Percentiles rank a stretch among this genome's conserved stretches.
phyloP scores from a whole-genome alignment of 64 coral and sea anemone genomes.

The Acropora yongei region DNA sequence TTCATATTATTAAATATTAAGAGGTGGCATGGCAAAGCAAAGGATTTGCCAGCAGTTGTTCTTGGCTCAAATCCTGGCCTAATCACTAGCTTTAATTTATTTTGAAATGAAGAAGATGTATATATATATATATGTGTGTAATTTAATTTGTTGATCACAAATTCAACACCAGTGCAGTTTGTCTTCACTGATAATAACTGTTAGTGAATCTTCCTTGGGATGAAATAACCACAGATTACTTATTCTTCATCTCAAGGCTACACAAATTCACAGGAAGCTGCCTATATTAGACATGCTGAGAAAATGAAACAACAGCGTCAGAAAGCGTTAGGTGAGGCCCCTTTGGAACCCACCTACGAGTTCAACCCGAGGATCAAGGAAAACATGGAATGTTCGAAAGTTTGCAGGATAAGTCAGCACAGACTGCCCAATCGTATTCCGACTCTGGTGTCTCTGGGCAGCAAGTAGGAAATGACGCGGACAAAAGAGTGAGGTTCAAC shows the following conservation, averaged over 20 bases:
- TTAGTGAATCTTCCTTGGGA: too few relatives aligned
- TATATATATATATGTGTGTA: too few relatives aligned
- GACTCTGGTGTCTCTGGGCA: background rate
- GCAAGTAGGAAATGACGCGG: background rate
- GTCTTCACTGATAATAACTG: too few relatives aligned
- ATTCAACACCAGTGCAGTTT: too few relatives aligned
- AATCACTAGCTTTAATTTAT: too few relatives aligned
- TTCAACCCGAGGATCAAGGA: slow-evolving; percentile 57
- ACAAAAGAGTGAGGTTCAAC: slow-evolving; percentile 32
- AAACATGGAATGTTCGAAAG: slow-evolving; percentile 50
- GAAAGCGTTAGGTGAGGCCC: slow-evolving; percentile 45
- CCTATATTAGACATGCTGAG: slow-evolving; percentile 50
- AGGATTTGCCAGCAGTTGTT: too few relatives aligned
- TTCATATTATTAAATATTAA: too few relatives aligned
- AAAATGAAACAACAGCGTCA: slow-evolving; percentile 66
- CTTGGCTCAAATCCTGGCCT: too few relatives aligned
- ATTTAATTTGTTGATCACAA: too few relatives aligned
- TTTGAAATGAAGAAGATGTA: too few relatives aligned
- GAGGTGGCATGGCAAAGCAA: too few relatives aligned
- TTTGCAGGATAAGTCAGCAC: background rate
- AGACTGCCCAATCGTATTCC: background rate
- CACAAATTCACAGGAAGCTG: slow-evolving; percentile 45
- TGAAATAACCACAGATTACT: too few relatives aligned
- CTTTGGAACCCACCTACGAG: slow-evolving; percentile 68
- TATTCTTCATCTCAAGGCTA: slow-evolving; percentile 14